These are phyloP conservation scores for Turritopsis rubra DNA, from an alignment of 30 jellyfish, hydroid and myxozoan genomes.

Conservation along the genomic window DNA sequence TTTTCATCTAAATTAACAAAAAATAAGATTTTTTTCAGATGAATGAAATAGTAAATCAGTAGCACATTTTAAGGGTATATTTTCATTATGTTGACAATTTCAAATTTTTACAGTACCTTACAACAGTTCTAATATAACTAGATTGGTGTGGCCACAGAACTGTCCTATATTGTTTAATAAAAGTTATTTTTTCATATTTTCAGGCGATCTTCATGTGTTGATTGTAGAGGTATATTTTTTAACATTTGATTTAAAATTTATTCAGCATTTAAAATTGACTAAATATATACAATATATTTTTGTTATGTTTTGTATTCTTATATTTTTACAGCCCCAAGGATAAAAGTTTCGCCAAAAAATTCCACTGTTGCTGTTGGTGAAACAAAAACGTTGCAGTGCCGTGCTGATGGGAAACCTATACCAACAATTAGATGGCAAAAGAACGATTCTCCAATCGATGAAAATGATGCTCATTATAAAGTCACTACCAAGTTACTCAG, in stretches of 20 bases:
- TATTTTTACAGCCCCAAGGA: constrained; percentile 13
- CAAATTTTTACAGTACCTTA: too few species aligned
- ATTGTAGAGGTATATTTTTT: neutral
- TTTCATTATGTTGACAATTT: too few species aligned
- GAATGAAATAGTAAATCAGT: too few species aligned
- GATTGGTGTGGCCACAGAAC: too few species aligned
- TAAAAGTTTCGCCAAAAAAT: constrained; percentile 17
- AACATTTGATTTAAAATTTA: too few species aligned
- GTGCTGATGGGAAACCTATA: constrained; percentile 18
- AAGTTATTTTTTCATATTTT: neutral
- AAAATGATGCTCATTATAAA: neutral
- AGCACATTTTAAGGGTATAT: too few species aligned
- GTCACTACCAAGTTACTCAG: neutral
- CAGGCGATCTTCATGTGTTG: neutral
- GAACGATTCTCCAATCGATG: neutral
- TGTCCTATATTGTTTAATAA: too few species aligned
- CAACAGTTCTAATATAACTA: too few species aligned
- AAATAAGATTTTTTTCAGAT: too few species aligned
- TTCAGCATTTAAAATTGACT: neutral
- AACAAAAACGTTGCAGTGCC: neutral
- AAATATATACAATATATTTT: too few species aligned
- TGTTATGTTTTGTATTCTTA: neutral
- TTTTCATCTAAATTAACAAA: too few species aligned
- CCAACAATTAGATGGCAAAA: constrained; percentile 14
- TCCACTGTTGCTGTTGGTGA: constrained; percentile 19